Evolutionary conservation across 2,888 invertebrate species (phyloP), one percentile per base, ranked within the genome.

Genomic region (Drosophila anomalata): DNA sequence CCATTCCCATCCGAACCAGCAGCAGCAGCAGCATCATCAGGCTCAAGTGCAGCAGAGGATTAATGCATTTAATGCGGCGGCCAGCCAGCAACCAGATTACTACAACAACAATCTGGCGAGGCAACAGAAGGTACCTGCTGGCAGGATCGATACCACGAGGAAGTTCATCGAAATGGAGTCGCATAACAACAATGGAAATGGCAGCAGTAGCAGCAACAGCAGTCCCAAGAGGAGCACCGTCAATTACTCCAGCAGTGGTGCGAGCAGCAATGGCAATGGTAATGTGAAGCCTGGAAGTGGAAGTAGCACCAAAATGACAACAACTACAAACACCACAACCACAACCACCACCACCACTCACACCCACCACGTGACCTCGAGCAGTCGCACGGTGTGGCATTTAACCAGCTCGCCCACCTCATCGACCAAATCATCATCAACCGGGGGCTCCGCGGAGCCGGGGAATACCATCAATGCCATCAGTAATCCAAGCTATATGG

Each of bases 401-500:
- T 81, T 88, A 78, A 80, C 88, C 44, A 79, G 79, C 60, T 81
- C 83, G 76, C 80, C 83, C 72, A 79, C 83, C 65, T 83, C 83
- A 77, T 84, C 87, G 61, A 86, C 78, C 58, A 86, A 83, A 69
- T 78, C 83, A 78, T 82, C 82, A 73, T 73, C 77, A 50, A 58
- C 68, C 42, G 44, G 61, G 11, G 77, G 79, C 68, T 80, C 78
- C 50, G 75, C 56, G 47, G 86, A 87, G 58, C 91, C 91, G 72
- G 91, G 90, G 79, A 91, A 90, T 78, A 87, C 90, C 79, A 90
- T 90, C 79, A 91, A 91, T 81, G 89, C 90, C 80, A 90, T 91
- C 77, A 91, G 91, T 84, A 91, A 91, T 88, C 91, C 91, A 79
- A 91, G 90, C 80, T 91, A 91, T 78, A 90, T 91, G 90, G 90